Evolutionary conservation across 53 echinoderm and acorn worm species (phyloP).

Genomic region (Pentamera pediparva): DNA sequence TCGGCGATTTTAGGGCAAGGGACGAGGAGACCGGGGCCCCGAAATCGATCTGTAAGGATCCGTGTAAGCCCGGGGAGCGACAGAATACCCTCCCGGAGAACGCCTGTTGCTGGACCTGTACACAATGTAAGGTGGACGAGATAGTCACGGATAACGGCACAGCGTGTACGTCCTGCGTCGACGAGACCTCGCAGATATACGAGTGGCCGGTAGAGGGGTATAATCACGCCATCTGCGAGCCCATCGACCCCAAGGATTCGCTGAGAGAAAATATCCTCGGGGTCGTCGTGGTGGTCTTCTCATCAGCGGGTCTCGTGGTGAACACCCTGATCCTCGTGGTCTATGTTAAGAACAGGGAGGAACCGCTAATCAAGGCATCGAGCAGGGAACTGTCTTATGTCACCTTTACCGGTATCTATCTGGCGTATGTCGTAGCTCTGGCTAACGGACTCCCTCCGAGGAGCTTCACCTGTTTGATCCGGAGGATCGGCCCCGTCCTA

Average conservation of each 20-base stretch:
- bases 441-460: conserved; percentile 7
- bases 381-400: conserved; percentile 89
- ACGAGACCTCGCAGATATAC: conserved; percentile 26
- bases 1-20: conserved; percentile 29
- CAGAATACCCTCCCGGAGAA: conserved; percentile 58
- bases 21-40: conserved; percentile 46
- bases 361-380: conserved; percentile 83
- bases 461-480: conserved; percentile 31
- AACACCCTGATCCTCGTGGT: conserved; percentile 44
- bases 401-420: conserved; percentile 67
- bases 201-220: conserved; percentile 55
- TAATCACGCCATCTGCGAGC: conserved; percentile 38
- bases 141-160: conserved; percentile 76
- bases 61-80: conserved; percentile 57
- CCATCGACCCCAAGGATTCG: conserved; percentile 44
- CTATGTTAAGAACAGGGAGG: conserved; percentile 69
- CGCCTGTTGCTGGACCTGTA: conserved; percentile 91
- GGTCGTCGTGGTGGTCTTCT: conserved; percentile 39
- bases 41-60: conserved; percentile 75
- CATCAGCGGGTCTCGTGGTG: conserved; percentile 40
- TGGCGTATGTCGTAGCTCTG: conserved; percentile 48
- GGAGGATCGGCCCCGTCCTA: conserved; percentile 65
- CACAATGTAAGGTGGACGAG: conserved; percentile 41
- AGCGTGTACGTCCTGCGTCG: conserved; percentile 59
- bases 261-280: conserved; percentile 52